Evolutionary conservation across 2,797 vertebrate genomes (phyloP).

Genomic region (Myoxocephalus aenaeus): DNA sequence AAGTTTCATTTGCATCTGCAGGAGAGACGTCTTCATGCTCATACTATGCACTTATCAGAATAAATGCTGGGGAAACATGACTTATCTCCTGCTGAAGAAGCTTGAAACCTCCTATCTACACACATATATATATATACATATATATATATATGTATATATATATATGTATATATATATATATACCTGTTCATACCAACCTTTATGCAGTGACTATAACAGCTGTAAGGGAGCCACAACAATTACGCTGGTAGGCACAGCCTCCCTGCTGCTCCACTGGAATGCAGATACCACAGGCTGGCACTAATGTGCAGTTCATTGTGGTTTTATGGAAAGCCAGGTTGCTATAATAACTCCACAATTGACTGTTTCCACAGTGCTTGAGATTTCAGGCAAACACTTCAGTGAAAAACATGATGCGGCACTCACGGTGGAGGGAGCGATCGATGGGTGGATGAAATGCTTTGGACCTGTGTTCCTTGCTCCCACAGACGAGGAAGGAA

Average conservation of each 20-base stretch:
- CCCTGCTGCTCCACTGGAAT: conserved; percentile 55
- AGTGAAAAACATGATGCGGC: conserved; percentile 57
- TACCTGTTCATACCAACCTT: conserved; percentile 28
- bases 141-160: too few relatives aligned
- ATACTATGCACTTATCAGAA: too few relatives aligned
- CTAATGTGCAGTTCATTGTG: conserved; percentile 66
- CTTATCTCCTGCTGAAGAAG: not conserved
- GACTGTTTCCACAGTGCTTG: conserved; percentile 59
- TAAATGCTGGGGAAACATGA: too few relatives aligned
- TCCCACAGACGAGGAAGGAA: conserved; percentile 39
- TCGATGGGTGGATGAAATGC: conserved; percentile 59
- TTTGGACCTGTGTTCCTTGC: conserved; percentile 53
- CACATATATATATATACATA: too few relatives aligned
- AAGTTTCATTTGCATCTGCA: conserved; percentile 3
- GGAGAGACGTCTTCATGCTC: not conserved
- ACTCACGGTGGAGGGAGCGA: conserved; percentile 51
- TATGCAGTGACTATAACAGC: conserved; percentile 36
- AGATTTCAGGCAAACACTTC: conserved; percentile 66
- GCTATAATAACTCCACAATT: conserved; percentile 56
- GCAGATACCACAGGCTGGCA: conserved; percentile 67
- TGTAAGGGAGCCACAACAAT: conserved; percentile 49
- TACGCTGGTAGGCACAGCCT: conserved; percentile 34
- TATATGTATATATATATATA: too few relatives aligned
- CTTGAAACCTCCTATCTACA: conserved; percentile 11
- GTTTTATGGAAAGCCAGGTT: conserved; percentile 71